Base-by-base conservation (phyloP, 2,113 vertebrate genomes). In the Coturnix japonica region DNA sequence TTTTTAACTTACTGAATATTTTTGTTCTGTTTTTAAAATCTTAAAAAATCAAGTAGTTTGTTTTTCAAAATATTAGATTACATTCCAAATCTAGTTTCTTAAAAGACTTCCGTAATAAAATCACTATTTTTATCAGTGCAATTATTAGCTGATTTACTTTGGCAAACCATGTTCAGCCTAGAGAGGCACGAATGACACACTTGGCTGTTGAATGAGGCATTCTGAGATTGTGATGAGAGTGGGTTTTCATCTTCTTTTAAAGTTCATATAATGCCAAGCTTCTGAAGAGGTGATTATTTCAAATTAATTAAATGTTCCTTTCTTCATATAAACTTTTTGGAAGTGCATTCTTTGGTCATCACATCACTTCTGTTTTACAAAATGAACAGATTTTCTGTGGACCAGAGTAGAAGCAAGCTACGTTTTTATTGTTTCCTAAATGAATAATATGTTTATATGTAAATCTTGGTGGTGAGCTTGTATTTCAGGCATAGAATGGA, bases 71-170 rank as follows among this genome's bases (percentile, higher is more conserved):
- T 75, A 81, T 65, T 81, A 85, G 72, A 60, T 87, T 91, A 14
- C 81, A 56, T 89, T 93, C 54, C 90, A 79, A 20, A 87, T 86
- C 88, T 94, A 43, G n/a, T 89, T 93, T 87, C 84, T 86, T 93
- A 84, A 88, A 86, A 70, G 59, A 43, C 63, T 94, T 93, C 70
- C 0, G 0, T 75, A 87, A 70, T 61, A 81, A 87, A 82, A 88
- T 85, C 72, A 59, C 1, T 3, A 22, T 74, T 94, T 95, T 81
- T 77, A 83, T 88, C 89, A 76, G 35, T 65, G 35, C 37, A 72
- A 63, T 93, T 83, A 65, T 31, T 6, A 31, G 59, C 39, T 83
- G 69, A 89, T 95, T 95, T 96, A 72, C 44, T 92, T 92, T 95
- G 81, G 72, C 85, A n/a, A 87, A 23, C 18, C 22, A 22, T 73